Evolutionary conservation across 2,113 vertebrate genomes (phyloP).

Genomic region (Mesembrinibis cayennensis): DNA sequence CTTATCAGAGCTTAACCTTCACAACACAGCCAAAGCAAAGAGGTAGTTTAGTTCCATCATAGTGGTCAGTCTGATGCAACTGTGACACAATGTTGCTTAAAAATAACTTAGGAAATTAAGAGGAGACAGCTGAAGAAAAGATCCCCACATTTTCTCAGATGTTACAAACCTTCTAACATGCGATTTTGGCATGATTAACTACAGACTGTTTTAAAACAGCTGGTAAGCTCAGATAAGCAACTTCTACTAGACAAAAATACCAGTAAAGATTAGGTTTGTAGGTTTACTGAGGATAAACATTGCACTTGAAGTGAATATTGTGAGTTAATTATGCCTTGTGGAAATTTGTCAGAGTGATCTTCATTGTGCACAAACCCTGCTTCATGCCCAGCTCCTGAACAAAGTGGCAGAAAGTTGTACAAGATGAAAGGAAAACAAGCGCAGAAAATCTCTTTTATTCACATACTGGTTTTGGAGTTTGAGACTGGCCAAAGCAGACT

Average conservation of each 20-base stretch:
- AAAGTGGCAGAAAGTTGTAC: background rate
- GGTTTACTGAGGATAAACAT: background rate
- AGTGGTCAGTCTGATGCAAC: background rate
- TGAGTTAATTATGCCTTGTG: background rate
- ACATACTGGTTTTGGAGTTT: background rate
- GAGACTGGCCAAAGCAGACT: background rate
- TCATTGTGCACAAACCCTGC: background rate
- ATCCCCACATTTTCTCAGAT: background rate
- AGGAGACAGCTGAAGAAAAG: background rate
- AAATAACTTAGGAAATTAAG: background rate
- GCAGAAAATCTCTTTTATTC: background rate
- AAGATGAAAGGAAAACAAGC: background rate
- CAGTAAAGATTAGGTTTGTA: background rate
- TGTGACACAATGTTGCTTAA: background rate
- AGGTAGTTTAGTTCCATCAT: background rate
- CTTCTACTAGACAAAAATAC: background rate
- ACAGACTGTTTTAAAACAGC: background rate
- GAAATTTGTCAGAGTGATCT: background rate
- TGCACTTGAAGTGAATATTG: background rate
- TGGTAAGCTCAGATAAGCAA: constrained; percentile 17
- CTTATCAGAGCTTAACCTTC: background rate
- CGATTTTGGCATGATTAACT: background rate
- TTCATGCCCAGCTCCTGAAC: background rate
- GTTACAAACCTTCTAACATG: background rate
- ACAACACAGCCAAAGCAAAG: constrained; percentile 2